Percentiles rank a stretch among this genome's conserved stretches.
Evolutionary conservation across 1,140 invertebrate genomes (phyloP).

Genomic region (Lasioglossum baleicum): DNA sequence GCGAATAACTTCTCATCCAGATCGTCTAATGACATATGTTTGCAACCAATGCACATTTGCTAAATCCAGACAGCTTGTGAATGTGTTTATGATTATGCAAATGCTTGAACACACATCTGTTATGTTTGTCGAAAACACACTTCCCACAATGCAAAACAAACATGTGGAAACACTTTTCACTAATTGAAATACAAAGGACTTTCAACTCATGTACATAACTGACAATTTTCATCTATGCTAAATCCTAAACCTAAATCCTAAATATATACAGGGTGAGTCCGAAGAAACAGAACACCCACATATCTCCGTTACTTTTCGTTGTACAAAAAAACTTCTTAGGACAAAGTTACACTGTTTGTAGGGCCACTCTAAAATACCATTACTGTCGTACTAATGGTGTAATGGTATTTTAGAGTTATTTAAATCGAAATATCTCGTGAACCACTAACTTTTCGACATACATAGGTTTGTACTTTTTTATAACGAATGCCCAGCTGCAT

Average conservation of each 20-base stretch:
- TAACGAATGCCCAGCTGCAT: too few species aligned
- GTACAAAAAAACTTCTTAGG: too few species aligned
- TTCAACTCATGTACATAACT: background rate
- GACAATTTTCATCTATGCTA: slow-evolving; percentile 7
- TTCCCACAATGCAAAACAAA: background rate
- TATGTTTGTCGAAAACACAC: background rate
- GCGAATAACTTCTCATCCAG: slow-evolving; percentile 78
- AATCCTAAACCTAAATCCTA: slow-evolving; percentile 1
- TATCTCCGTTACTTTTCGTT: too few species aligned
- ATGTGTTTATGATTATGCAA: slow-evolving; percentile 22
- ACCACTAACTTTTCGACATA: too few species aligned
- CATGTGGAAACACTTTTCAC: background rate
- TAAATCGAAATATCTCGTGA: too few species aligned
- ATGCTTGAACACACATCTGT: background rate
- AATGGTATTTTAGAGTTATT: too few species aligned
- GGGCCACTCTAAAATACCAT: too few species aligned
- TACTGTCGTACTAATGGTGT: too few species aligned
- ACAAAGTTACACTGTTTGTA: too few species aligned
- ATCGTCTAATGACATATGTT: slow-evolving; percentile 75
- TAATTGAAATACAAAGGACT: background rate
- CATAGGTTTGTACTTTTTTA: too few species aligned
- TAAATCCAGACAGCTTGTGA: slow-evolving; percentile 26
- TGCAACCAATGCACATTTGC: slow-evolving; percentile 50
- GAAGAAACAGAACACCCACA: too few species aligned
- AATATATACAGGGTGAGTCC: slow-evolving; percentile 18